These are phyloP conservation scores for Mustela lutreola DNA, from an alignment of 2,113 vertebrate species.

Conservation along the genomic window DNA sequence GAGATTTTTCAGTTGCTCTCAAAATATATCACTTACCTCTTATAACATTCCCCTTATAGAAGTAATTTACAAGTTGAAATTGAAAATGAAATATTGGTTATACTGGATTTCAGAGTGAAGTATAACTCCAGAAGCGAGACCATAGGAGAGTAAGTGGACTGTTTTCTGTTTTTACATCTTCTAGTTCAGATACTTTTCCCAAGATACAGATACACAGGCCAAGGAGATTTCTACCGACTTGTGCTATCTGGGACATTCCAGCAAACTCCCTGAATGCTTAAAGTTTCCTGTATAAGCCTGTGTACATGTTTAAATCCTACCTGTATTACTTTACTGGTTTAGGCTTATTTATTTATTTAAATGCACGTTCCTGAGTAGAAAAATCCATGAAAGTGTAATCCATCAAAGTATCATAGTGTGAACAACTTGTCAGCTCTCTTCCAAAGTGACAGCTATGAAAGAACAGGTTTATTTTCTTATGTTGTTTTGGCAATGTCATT, in stretches of 20 bases:
- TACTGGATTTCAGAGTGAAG: slow-evolving; percentile 51
- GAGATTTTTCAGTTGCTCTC: slow-evolving; percentile 69
- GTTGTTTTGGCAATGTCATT: slow-evolving; percentile 50
- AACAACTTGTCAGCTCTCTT: slow-evolving; percentile 55
- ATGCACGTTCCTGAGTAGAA: slow-evolving; percentile 43
- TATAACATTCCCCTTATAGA: slow-evolving; percentile 40
- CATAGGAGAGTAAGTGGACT: neutral
- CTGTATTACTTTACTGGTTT: slow-evolving; percentile 52
- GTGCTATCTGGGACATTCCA: neutral
- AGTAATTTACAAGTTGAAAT: slow-evolving; percentile 74
- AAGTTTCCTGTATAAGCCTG: neutral
- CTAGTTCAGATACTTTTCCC: neutral
- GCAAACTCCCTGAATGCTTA: neutral
- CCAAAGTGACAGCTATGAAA: slow-evolving; percentile 37
- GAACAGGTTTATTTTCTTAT: slow-evolving; percentile 52
- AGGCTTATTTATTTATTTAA: slow-evolving; percentile 66
- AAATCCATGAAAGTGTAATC: slow-evolving; percentile 46
- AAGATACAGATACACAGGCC: neutral
- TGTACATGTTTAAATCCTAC: slow-evolving; percentile 17
- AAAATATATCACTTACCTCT: slow-evolving; percentile 69
- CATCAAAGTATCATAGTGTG: slow-evolving; percentile 60
- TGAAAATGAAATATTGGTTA: slow-evolving; percentile 66
- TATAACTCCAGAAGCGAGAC: neutral
- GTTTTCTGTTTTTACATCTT: neutral
- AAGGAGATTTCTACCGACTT: neutral